Base-by-base conservation (phyloP, 2,113 vertebrate species). In the Lipophrys pholis region DNA sequence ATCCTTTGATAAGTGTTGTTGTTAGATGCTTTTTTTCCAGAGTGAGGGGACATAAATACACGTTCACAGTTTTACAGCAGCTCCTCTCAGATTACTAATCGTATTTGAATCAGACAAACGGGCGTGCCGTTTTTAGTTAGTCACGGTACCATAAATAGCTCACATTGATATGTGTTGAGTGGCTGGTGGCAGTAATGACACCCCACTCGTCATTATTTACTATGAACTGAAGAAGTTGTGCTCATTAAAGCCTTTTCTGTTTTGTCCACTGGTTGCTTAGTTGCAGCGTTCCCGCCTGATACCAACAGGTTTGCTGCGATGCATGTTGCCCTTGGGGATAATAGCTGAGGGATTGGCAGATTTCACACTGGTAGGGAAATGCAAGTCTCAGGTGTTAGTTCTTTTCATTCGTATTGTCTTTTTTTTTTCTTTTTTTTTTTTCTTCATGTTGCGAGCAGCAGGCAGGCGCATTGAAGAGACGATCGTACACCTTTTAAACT, bases 51-150 rank as follows among this genome's bases (percentile, higher is more conserved):
- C n/a, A 55, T 8, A 59, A 65, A 64, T 6, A 7, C 49, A 12
- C 61, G 51, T 66, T 6, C 48, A 5, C 39, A 7, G 11, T 63
- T 45, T 42, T 51, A 11, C 40, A 42, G 59, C 50, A 72, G 61
- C 21, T 46, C 72, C 41, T 77, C 50, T 48, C 68, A 21, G 12
- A 45, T 66, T 67, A 39, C 41, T 83, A 60, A 82, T 86, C 54
- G 55, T 16, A 73, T 83, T 61, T 52, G 40, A 81, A 53, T 69
- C 59, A 81, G 54, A 83, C 73, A 83, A 82, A 80, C 70, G 76
- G 35, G 9, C 46, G 0, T 62, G 55, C 68, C 48, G 3, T 59
- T 74, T 74, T 64, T 62, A 50, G 60, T 65, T 68, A 54, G 74
- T 64, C 61, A 76, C 45, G 64, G 7, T 55, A 30, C 50, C 61